These are phyloP conservation scores for Atta texana DNA, from an alignment of 1,140 invertebrate species.

Conservation along the genomic window DNA sequence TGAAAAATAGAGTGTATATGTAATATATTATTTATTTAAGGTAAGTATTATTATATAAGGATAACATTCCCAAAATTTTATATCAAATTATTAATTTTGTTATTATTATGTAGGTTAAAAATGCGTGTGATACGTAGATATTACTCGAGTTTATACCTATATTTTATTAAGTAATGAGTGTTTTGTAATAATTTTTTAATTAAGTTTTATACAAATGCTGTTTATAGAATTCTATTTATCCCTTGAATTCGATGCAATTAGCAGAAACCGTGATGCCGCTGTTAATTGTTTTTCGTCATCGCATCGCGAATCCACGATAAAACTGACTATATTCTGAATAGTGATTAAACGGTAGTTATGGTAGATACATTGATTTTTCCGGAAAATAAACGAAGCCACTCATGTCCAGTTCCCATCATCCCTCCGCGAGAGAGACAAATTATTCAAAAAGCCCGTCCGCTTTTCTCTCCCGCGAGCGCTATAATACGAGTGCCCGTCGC, in stretches of 20 bases:
- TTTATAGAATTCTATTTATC: not conserved
- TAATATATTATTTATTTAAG: no score
- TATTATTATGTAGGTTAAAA: no score
- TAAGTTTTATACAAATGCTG: not conserved
- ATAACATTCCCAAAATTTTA: no score
- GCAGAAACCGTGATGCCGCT: not conserved
- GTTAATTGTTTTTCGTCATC: not conserved
- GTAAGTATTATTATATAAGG: no score
- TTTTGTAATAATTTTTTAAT: not conserved
- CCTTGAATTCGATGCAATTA: not conserved
- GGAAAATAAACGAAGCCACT: slow-evolving; percentile 60
- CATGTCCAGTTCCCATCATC: not conserved
- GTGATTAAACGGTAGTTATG: slow-evolving; percentile 60
- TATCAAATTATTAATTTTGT: no score
- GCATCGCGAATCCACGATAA: slow-evolving; percentile 15
- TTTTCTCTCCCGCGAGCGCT: slow-evolving; percentile 29
- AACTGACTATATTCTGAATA: slow-evolving; percentile 1
- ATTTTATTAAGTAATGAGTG: not conserved
- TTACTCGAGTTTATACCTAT: no score
- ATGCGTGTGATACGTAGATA: no score
- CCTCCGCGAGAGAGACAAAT: slow-evolving; percentile 59
- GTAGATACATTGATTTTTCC: slow-evolving; percentile 62
- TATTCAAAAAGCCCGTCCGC: slow-evolving; percentile 70
- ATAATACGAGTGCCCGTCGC: slow-evolving; percentile 55
- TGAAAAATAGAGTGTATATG: no score